These are phyloP conservation scores for Ara ararauna DNA, from an alignment of 2,797 vertebrate genomes.

Conservation along the genomic window DNA sequence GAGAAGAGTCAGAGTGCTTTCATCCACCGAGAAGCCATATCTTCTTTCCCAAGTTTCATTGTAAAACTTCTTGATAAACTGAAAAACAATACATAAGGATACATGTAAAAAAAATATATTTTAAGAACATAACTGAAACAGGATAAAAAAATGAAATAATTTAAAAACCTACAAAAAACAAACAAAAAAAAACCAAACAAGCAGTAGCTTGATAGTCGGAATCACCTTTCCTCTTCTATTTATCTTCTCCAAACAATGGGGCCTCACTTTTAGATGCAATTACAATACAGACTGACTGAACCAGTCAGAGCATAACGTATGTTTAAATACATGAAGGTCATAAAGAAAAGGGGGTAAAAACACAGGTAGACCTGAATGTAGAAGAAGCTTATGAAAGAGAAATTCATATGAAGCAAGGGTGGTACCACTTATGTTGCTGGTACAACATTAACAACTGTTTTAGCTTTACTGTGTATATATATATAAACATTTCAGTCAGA, in stretches of 20 bases:
- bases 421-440: not conserved
- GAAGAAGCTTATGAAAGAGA: not conserved
- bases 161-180: not conserved
- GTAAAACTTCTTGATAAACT: constrained; percentile 92
- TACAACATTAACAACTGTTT: not conserved
- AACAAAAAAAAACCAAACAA: too few species aligned
- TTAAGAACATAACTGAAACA: not conserved
- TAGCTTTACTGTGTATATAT: not conserved
- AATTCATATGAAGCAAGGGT: not conserved
- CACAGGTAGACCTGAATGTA: not conserved
- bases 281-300: not conserved
- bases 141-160: not conserved
- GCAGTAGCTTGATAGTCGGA: not conserved
- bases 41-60: constrained; percentile 88
- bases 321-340: not conserved
- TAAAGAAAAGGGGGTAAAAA: not conserved
- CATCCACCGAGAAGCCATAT: constrained; percentile 74
- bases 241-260: fast-evolving
- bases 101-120: not conserved
- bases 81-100: constrained; percentile 44
- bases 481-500: not conserved
- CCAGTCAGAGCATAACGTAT: not conserved
- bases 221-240: not conserved
- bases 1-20: constrained; percentile 82
- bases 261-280: not conserved